phyloP scores from a whole-genome alignment of 2,888 invertebrate genomes.

The Mylabris sibirica region DNA sequence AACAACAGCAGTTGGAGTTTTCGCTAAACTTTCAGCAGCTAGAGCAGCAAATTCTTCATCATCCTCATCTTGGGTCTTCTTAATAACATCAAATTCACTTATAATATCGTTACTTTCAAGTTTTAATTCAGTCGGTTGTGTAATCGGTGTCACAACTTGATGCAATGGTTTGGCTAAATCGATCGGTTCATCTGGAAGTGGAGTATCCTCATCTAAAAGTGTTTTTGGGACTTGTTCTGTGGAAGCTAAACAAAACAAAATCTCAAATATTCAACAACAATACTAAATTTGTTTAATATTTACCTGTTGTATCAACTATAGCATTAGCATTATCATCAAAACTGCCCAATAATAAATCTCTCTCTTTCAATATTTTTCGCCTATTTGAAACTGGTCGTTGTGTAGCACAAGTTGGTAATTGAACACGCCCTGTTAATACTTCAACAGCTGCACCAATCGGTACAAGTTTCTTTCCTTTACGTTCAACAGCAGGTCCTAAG shows the following conservation, averaged over 20 bases:
- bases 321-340: constrained; percentile 60
- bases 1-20: constrained; percentile 57
- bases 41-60: constrained; percentile 80
- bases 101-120: constrained; percentile 37
- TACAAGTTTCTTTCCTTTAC: constrained; percentile 79
- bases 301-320: background rate
- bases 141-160: constrained; percentile 40
- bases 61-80: constrained; percentile 66
- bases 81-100: constrained; percentile 64
- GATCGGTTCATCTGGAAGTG: constrained; percentile 71
- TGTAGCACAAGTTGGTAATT: constrained; percentile 72
- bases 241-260: constrained; percentile 28
- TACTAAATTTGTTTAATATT: background rate
- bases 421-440: constrained; percentile 83
- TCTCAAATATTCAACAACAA: constrained; percentile 13
- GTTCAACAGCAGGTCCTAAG: constrained; percentile 75
- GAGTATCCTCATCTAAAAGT: constrained; percentile 78
- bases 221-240: constrained; percentile 64
- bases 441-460: constrained; percentile 88
- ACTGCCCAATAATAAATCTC: constrained; percentile 74
- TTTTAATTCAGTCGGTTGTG: constrained; percentile 30
- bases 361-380: constrained; percentile 64
- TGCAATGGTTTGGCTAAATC: constrained; percentile 73
- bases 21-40: constrained; percentile 78
- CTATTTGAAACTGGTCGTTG: constrained; percentile 61